Evolutionary conservation across 2,888 invertebrate genomes (phyloP).

Genomic region (Cryptus viduatorius): DNA sequence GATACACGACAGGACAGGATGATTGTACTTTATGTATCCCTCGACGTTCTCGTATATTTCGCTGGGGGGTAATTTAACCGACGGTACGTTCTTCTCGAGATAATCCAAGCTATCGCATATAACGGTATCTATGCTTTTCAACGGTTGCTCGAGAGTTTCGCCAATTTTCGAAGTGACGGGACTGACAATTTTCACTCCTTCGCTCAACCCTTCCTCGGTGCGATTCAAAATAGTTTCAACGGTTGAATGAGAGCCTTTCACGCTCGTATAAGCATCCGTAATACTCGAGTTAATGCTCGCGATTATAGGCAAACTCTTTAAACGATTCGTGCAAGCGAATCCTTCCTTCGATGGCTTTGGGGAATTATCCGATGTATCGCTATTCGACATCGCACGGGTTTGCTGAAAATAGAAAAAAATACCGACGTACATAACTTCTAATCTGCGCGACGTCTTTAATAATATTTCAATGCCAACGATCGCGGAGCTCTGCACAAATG

Average conservation of each 20-base stretch:
- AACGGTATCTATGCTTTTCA: conserved; percentile 75
- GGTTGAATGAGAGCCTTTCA: conserved; percentile 73
- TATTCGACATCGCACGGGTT: conserved; percentile 74
- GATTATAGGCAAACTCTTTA: conserved; percentile 73
- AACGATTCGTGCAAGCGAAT: conserved; percentile 67
- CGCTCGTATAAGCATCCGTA: conserved; percentile 71
- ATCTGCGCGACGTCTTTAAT: not conserved
- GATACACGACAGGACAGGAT: not conserved
- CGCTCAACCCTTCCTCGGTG: conserved; percentile 72
- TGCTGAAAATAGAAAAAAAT: conserved; percentile 71
- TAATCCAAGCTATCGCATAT: conserved; percentile 84
- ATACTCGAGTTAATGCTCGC: conserved; percentile 72
- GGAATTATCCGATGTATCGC: conserved; percentile 55
- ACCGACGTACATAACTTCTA: not conserved
- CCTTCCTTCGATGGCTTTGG: conserved; percentile 49
- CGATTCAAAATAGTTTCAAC: conserved; percentile 72
- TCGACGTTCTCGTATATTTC: conserved; percentile 79
- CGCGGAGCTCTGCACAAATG: not conserved
- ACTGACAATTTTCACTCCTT: conserved; percentile 70
- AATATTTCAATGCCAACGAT: conserved; percentile 30
- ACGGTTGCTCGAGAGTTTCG: conserved; percentile 82
- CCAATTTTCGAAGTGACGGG: conserved; percentile 77
- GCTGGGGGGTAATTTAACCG: conserved; percentile 83
- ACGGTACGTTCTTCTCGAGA: conserved; percentile 84
- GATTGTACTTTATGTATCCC: conserved; percentile 74